Conservation (phyloP, 1,140 invertebrate genomes). For the Drosophila simulans region DNA sequence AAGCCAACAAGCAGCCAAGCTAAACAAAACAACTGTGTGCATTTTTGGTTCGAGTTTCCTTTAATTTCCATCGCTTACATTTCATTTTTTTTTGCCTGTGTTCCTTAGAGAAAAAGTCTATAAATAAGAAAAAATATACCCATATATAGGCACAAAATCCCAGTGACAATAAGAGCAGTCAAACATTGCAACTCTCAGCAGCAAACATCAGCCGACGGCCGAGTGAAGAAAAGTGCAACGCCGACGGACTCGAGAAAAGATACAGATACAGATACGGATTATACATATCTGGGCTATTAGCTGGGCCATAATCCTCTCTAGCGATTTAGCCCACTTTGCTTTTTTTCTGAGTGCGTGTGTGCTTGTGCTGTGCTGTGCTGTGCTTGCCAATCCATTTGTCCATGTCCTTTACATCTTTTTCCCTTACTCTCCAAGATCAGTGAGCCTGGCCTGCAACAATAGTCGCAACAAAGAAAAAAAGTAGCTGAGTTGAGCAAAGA, state of each 20-base stretch:
- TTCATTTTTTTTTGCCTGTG: constrained; percentile 41
- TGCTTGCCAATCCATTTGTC: constrained; percentile 31
- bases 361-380: constrained; percentile 38
- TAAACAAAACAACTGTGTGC: constrained; percentile 21
- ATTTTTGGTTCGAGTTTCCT: constrained; percentile 46
- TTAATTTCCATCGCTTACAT: constrained; percentile 48
- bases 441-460: constrained; percentile 42
- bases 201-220: constrained; percentile 30
- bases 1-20: constrained; percentile 25
- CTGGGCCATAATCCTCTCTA: constrained; percentile 33
- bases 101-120: constrained; percentile 12
- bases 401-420: constrained; percentile 31
- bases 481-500: background rate
- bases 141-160: constrained; percentile 8
- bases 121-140: background rate
- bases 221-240: constrained; percentile 29
- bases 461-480: constrained; percentile 7
- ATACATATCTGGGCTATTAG: constrained; percentile 18
- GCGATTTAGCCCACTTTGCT: constrained; percentile 50
- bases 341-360: constrained; percentile 57
- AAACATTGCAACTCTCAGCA: constrained; percentile 3
- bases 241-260: constrained; percentile 22
- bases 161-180: constrained; percentile 32
- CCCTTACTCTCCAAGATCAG: constrained; percentile 20
- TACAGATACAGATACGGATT: constrained; percentile 25